Evolutionary conservation across 2,888 invertebrate genomes (phyloP).

Genomic region (Zygogramma bicolorata): DNA sequence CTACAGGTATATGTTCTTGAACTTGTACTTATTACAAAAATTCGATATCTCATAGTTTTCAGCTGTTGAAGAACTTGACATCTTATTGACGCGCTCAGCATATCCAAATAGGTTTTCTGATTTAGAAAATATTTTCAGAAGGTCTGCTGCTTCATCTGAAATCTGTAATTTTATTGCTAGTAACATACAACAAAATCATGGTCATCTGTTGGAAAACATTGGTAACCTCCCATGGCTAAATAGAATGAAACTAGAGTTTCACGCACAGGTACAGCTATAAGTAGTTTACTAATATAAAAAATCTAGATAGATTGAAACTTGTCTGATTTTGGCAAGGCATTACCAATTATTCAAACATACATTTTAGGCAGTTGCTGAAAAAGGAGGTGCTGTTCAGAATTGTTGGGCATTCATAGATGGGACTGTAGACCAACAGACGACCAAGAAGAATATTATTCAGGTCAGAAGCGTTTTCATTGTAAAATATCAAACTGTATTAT

Average conservation of each 20-base stretch:
- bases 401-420: conserved; percentile 32
- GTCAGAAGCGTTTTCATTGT: conserved; percentile 37
- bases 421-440: conserved; percentile 33
- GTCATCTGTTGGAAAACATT: conserved; percentile 1
- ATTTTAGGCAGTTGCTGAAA: conserved; percentile 13
- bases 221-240: conserved; percentile 5
- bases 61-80: conserved; percentile 11
- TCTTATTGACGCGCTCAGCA: neutral
- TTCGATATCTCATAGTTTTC: neutral
- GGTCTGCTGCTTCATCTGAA: neutral
- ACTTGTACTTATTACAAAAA: neutral
- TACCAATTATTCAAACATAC: neutral
- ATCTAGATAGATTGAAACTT: neutral
- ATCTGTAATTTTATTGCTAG: neutral
- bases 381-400: conserved; percentile 22
- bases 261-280: neutral
- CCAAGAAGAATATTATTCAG: conserved; percentile 39
- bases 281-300: neutral
- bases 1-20: too few relatives aligned
- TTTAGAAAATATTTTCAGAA: neutral
- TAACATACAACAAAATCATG: neutral
- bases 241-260: conserved; percentile 13
- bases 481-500: conserved; percentile 41
- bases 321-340: neutral
- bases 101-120: conserved; percentile 6